A percentile compares a stretch with the other conserved stretches of the same genome.
These are phyloP conservation scores for Alcedo atthis DNA, from an alignment of 2,797 vertebrate genomes.

Conservation along the genomic window DNA sequence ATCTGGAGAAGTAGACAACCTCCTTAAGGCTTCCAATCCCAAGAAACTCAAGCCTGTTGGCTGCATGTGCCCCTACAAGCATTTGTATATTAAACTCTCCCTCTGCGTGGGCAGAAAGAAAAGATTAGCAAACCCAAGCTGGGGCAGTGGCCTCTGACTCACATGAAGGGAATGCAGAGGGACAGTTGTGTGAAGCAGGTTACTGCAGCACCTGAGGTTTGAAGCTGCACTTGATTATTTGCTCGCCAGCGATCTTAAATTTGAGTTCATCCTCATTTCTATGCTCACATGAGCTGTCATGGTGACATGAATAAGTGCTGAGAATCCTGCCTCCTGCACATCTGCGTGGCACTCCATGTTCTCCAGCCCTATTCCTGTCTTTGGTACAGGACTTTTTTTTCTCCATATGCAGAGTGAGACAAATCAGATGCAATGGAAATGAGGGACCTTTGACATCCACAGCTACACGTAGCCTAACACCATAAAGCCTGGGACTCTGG, in stretches of 20 bases:
- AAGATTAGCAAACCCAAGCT: background rate
- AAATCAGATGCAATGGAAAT: background rate
- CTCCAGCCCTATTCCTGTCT: background rate
- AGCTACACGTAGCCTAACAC: background rate
- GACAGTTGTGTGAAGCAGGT: background rate
- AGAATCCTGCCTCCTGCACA: background rate
- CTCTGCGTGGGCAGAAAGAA: background rate
- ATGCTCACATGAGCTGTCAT: accelerated
- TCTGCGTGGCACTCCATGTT: background rate
- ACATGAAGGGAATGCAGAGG: background rate
- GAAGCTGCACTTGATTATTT: background rate
- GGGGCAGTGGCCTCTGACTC: background rate
- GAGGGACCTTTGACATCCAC: no score
- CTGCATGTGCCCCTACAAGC: background rate
- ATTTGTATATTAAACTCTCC: background rate
- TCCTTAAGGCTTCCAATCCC: background rate
- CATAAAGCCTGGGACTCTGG: background rate
- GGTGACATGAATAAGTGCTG: accelerated
- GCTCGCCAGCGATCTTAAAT: background rate
- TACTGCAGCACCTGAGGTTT: background rate
- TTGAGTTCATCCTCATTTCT: background rate
- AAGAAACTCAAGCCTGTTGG: background rate
- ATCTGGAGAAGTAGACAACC: background rate
- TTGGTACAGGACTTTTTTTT: background rate
- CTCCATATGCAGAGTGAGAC: background rate